Base-by-base conservation (phyloP, 2,113 vertebrate genomes). In the Melierax canorus region DNA sequence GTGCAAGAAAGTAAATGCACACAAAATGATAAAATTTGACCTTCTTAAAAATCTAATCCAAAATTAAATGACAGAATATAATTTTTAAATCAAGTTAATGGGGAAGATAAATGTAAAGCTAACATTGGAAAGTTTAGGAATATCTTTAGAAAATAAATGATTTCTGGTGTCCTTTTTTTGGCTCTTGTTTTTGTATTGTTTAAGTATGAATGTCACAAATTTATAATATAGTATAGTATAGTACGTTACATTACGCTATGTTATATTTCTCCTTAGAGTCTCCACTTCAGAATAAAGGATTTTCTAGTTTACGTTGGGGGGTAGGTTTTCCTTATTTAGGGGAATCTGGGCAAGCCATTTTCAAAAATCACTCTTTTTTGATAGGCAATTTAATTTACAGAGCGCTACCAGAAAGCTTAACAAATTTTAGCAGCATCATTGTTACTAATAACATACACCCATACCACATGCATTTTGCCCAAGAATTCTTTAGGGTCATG, bases 231-330 rank as follows among this genome's bases (percentile, higher is more conserved):
- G 36, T 19, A 45, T 14, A 7, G 41, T 41, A 41, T 41, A 41
- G 15, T 41, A 41, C 2, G 1, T 58, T 81, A 41, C 1, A 0
- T 41, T 55, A 43, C 0, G 0, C 59, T 68, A 60, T 4, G 0
- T 23, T 55, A 29, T 13, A 75, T 73, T 91, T 86, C 39, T 67
- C 16, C 36, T 48, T 4, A 2, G 34, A 60, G 13, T 39, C 12
- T 85, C 26, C 34, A 27, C 19, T 58, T 82, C 66, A 68, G 53
- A 82, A 88, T 27, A 82, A 72, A 86, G 30, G 2, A 34, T 64
- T 79, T 79, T 92, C 58, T 80, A 30, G 21, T 45, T 63, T 60
- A 59, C 4, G 0, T 6, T 69, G 29, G 10, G 7, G 10, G 2
- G 1, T 16, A 74, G 15, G 5, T 63, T 89, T 69, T 83, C 15